phyloP scores from a whole-genome alignment of 2,797 vertebrate species.

The Acrocephalus scirpaceus region DNA sequence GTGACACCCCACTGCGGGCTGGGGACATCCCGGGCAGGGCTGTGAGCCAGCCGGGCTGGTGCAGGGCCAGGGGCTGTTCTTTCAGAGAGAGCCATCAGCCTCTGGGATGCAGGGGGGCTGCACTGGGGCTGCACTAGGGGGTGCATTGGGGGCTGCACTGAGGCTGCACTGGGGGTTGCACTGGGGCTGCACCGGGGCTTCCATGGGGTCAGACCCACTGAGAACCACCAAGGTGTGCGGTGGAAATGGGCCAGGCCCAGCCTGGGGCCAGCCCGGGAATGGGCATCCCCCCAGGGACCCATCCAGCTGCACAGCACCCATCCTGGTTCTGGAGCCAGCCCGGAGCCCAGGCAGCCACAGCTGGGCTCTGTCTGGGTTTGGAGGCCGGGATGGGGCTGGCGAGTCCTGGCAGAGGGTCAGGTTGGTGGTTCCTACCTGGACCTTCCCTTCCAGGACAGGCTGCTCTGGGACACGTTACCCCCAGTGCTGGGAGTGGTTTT shows the following conservation, averaged over 20 bases:
- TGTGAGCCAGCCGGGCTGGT: background rate
- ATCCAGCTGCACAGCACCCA: background rate
- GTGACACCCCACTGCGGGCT: background rate
- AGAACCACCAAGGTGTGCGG: accelerated
- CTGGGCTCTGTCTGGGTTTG: background rate
- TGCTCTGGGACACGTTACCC: too few relatives aligned
- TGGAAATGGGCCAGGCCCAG: background rate
- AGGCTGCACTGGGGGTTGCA: too few relatives aligned
- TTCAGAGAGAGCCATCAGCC: background rate
- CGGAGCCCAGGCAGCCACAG: background rate
- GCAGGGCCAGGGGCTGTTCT: background rate
- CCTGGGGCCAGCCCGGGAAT: background rate
- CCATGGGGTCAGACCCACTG: accelerated
- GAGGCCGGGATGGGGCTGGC: background rate
- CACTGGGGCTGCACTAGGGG: background rate
- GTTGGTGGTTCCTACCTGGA: background rate
- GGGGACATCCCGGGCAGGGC: background rate
- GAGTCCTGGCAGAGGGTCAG: background rate
- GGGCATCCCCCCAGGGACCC: background rate
- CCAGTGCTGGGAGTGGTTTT: background rate
- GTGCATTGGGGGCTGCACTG: background rate
- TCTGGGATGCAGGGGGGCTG: background rate
- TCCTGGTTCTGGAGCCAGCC: background rate
- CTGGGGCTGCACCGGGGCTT: background rate
- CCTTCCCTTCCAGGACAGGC: background rate